These are phyloP conservation scores for Drosophila arizonae DNA, from an alignment of 1,140 invertebrate species.

Conservation along the genomic window DNA sequence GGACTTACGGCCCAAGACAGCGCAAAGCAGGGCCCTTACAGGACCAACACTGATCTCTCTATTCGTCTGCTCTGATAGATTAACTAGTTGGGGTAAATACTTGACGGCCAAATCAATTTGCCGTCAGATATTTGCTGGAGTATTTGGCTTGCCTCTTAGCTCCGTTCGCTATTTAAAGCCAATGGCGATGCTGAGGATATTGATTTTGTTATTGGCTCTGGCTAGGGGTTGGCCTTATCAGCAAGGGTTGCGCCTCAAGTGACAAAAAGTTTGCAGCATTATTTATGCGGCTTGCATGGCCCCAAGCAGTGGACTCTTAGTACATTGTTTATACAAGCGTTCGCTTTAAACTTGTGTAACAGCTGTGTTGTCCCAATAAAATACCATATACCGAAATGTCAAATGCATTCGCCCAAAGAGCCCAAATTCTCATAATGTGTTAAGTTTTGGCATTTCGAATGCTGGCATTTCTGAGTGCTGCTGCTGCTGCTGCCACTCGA, in stretches of 20 bases:
- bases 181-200: conserved; percentile 45
- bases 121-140: neutral
- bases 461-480: conserved; percentile 49
- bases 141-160: neutral
- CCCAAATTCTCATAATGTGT: conserved; percentile 72
- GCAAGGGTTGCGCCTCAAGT: conserved; percentile 67
- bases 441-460: conserved; percentile 64
- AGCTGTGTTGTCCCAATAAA: conserved; percentile 50
- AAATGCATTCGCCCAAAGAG: conserved; percentile 65
- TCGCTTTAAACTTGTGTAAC: conserved; percentile 69
- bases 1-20: neutral
- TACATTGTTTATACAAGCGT: conserved; percentile 48
- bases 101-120: neutral
- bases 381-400: conserved; percentile 60
- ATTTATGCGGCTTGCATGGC: conserved; percentile 59
- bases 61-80: neutral
- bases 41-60: neutral
- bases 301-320: conserved; percentile 29
- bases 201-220: conserved; percentile 64
- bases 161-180: conserved; percentile 30
- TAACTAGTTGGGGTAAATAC: neutral
- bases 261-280: conserved; percentile 73
- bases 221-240: conserved; percentile 37
- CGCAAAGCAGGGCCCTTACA: neutral
- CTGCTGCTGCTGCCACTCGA: conserved; percentile 58